These are phyloP conservation scores for Sinohyriopsis cumingii DNA, from an alignment of 2,888 invertebrate genomes.

Conservation along the genomic window DNA sequence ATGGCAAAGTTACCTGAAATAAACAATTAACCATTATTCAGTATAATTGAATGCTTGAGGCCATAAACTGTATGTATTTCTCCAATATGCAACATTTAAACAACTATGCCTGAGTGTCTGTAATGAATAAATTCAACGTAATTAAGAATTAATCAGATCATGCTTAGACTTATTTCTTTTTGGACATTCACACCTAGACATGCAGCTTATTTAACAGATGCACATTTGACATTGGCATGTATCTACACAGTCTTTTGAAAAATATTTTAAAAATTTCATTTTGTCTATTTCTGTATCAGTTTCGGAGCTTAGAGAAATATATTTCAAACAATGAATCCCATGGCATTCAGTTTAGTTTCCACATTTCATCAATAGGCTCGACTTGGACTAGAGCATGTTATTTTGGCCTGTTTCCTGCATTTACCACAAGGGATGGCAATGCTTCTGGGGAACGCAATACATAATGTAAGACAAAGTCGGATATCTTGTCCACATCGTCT, in stretches of 20 bases:
- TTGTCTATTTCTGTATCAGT: neutral
- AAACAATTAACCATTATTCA: too few species aligned
- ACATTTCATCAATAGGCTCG: constrained; percentile 4
- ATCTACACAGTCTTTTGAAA: neutral
- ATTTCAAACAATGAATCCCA: constrained; percentile 1
- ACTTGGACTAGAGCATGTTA: constrained; percentile 6
- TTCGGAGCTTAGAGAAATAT: constrained; percentile 1
- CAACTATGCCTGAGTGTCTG: too few species aligned
- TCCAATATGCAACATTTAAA: too few species aligned
- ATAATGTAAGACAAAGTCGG: constrained; percentile 2
- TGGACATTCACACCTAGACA: too few species aligned
- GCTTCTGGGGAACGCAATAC: constrained; percentile 13
- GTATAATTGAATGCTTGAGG: too few species aligned
- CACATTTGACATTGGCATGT: too few species aligned
- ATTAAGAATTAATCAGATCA: too few species aligned
- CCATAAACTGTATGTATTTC: too few species aligned
- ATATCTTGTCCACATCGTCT: constrained; percentile 14
- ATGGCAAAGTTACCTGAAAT: too few species aligned
- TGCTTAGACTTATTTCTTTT: too few species aligned
- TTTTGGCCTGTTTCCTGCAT: constrained; percentile 7
- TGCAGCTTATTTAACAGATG: constrained; percentile 2
- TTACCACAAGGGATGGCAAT: constrained; percentile 5
- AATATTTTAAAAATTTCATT: neutral
- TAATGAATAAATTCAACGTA: too few species aligned
- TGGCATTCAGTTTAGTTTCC: constrained; percentile 1